These are phyloP conservation scores for Vidua macroura DNA, from an alignment of 2,113 vertebrate genomes.

Conservation along the genomic window DNA sequence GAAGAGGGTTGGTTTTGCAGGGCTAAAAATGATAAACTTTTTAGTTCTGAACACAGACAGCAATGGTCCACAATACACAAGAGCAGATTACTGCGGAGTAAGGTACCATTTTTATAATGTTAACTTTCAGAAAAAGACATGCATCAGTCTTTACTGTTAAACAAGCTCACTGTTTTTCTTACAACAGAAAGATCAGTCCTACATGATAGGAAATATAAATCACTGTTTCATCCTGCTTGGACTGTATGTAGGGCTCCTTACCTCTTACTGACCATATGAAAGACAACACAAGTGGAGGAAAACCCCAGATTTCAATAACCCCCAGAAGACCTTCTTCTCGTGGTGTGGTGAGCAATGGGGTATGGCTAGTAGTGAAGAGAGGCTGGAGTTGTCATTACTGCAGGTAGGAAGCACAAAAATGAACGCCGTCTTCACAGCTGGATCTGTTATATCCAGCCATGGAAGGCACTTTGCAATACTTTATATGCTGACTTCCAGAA, in stretches of 20 bases:
- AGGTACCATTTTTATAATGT: neutral
- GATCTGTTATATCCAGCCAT: neutral
- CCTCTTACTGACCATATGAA: neutral
- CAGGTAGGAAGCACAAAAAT: neutral
- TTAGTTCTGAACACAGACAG: neutral
- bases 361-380: neutral
- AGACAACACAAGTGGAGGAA: neutral
- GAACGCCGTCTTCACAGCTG: neutral
- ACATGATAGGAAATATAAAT: neutral
- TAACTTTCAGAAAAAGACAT: neutral
- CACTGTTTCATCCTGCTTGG: neutral
- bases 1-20: neutral
- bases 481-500: neutral
- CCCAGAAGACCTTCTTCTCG: neutral
- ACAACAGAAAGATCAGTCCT: constrained; percentile 14
- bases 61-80: neutral
- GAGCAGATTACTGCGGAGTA: constrained; percentile 3
- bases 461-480: neutral
- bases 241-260: neutral
- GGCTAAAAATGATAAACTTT: neutral
- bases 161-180: neutral
- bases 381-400: neutral
- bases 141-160: neutral
- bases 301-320: neutral
- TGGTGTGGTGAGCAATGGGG: rapidly evolving